phyloP scores from a whole-genome alignment of 2,888 invertebrate genomes.

The Pandemis corylana region DNA sequence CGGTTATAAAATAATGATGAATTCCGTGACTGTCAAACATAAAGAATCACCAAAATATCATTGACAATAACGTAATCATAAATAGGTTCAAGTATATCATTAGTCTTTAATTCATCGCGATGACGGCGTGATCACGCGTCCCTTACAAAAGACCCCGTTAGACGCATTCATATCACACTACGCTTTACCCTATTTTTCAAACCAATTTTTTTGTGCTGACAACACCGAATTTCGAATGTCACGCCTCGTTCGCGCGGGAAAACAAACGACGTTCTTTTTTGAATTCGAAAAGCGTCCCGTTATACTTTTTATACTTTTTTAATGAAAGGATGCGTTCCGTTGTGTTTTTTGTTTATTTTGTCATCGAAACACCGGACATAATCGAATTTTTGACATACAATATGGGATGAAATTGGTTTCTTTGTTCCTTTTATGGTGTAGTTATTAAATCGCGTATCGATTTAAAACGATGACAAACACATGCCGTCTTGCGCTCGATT shows the following conservation, averaged over 20 bases:
- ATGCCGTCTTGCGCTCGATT: conserved; percentile 35
- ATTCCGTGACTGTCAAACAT: neutral
- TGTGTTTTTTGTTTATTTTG: conserved; percentile 62
- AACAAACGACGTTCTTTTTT: conserved; percentile 74
- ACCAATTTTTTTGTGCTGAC: conserved; percentile 67
- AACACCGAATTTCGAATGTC: conserved; percentile 80
- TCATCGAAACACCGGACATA: conserved; percentile 72
- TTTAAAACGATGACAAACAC: conserved; percentile 43
- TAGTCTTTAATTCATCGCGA: conserved; percentile 56
- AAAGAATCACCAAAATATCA: conserved; percentile 41
- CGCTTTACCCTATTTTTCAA: conserved; percentile 68
- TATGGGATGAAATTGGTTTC: conserved; percentile 79
- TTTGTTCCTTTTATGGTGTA: conserved; percentile 69
- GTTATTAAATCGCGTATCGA: conserved; percentile 62
- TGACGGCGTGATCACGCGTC: conserved; percentile 58
- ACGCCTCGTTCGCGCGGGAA: conserved; percentile 82
- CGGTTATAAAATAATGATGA: neutral
- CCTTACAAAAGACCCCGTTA: conserved; percentile 77
- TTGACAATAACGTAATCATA: conserved; percentile 48
- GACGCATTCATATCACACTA: conserved; percentile 76
- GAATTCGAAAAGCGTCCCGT: conserved; percentile 65
- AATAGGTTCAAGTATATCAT: conserved; percentile 69
- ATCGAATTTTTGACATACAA: conserved; percentile 83
- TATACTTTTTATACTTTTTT: conserved; percentile 60
- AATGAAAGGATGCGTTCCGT: conserved; percentile 68